Base-by-base conservation (phyloP, 2,888 invertebrate species). In the Macaria liturata region DNA sequence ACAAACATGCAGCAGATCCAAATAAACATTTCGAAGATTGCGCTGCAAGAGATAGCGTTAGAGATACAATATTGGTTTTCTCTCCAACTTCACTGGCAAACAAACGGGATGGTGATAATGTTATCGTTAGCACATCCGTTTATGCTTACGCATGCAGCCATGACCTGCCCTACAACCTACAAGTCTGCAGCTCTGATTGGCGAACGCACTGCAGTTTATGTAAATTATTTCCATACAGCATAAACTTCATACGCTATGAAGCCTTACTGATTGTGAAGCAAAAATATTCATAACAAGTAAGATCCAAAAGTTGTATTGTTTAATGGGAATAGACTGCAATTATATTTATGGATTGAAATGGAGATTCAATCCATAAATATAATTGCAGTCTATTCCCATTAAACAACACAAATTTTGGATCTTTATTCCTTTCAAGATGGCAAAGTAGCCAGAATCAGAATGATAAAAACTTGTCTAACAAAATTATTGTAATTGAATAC, bases 151-250 rank as follows among this genome's bases (percentile, higher is more conserved):
- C 86, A 83, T 83, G 74, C 83, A 87, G 83, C 88, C 90, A 84
- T 89, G 89, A 91, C 90, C 90, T 90, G 86, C 88, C 90, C 86
- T 87, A 88, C 84, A 82, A 81, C 90, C 84, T 86, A 88, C 84
- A 81, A 81, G 77, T 81, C 82, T 74, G 67, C 70, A 72, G 63
- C 75, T 80, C 75, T 74, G 80, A 84, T 83, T 83, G 78, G 78
- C 74, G 75, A 80, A 81, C 76, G 79, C 73, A 74, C 61, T 75
- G 72, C 69, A 76, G 71, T 82, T 79, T 80, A 78, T 84, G 74
- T 71, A 74, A 76, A 78, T 81, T 73, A 63, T 46, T 55, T 62
- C 30, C 59, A 72, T 62, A 67, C 60, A 67, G 55, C 61, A 66
- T 57, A 60, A 30, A 62, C 54, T 64, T 54, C 57, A 65, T 54